Conservation (phyloP, 2,113 vertebrate species). For the Phalacrocorax pelagicus region DNA sequence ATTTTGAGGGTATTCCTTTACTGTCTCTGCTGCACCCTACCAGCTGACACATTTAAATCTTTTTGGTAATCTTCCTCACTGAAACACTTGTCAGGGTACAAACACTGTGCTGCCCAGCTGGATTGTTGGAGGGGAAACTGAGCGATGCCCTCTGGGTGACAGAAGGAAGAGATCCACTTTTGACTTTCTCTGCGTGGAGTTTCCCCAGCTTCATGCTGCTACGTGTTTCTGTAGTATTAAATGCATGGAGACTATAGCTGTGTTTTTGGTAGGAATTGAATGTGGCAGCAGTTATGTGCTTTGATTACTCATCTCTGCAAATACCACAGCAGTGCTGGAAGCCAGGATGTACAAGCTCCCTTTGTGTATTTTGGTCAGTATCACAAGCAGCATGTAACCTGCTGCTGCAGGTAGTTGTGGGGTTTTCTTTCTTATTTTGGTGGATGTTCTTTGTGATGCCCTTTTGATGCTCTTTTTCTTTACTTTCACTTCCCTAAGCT, state of each 20-base stretch:
- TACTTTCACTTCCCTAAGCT: background rate
- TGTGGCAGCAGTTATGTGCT: background rate
- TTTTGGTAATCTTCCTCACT: background rate
- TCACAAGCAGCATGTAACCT: background rate
- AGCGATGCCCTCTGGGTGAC: background rate
- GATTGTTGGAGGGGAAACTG: background rate
- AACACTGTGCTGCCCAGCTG: background rate
- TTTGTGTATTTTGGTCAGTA: background rate
- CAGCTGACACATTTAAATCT: background rate
- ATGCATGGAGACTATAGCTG: background rate
- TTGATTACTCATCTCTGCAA: background rate
- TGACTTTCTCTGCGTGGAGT: background rate
- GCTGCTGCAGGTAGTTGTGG: background rate
- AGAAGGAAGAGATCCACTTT: background rate
- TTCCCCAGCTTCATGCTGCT: background rate
- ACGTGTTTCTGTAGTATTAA: background rate
- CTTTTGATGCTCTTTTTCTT: background rate
- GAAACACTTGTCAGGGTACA: background rate
- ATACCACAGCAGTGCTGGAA: background rate
- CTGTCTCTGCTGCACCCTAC: background rate
- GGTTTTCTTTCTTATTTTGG: background rate
- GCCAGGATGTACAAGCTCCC: background rate
- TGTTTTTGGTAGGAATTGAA: background rate
- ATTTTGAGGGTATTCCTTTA: background rate
- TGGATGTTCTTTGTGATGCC: background rate